These are phyloP conservation scores for Amphipoea lucens DNA, from an alignment of 2,888 invertebrate genomes.

Conservation along the genomic window DNA sequence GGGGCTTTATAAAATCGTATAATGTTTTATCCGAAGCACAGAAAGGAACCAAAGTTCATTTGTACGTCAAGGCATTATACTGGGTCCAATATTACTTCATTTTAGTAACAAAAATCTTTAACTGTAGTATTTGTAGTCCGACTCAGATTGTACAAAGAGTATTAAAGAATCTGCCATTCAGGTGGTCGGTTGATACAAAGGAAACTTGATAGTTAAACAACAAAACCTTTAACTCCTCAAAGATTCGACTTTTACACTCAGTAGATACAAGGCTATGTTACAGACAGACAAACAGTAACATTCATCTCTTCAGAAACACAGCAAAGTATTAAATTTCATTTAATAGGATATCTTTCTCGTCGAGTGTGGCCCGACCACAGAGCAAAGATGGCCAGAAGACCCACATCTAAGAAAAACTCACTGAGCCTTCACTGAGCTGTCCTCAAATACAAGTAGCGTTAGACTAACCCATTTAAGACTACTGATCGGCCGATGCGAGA, in stretches of 20 bases:
- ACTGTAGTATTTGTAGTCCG: neutral
- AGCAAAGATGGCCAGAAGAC: constrained; percentile 25
- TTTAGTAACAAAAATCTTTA: neutral
- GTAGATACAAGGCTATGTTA: constrained; percentile 6
- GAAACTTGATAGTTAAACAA: neutral
- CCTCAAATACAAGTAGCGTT: neutral
- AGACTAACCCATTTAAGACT: neutral
- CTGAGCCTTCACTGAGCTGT: no score
- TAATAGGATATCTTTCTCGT: constrained; percentile 53
- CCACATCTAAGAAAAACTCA: neutral
- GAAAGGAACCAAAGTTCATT: neutral
- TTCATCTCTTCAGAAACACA: constrained; percentile 47
- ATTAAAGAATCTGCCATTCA: neutral
- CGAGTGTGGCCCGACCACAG: constrained; percentile 29
- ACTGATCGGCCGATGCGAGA: neutral
- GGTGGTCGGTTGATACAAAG: neutral
- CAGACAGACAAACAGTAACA: constrained; percentile 35
- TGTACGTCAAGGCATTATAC: neutral
- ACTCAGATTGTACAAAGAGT: neutral
- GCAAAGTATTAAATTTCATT: constrained; percentile 58
- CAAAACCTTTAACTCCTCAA: neutral
- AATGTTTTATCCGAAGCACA: neutral
- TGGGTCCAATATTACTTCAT: neutral
- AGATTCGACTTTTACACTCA: neutral
- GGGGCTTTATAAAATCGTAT: neutral